Conservation (phyloP, 30 jellyfish, hydroid and myxozoan species). For the Phacellophora camtschatica region DNA sequence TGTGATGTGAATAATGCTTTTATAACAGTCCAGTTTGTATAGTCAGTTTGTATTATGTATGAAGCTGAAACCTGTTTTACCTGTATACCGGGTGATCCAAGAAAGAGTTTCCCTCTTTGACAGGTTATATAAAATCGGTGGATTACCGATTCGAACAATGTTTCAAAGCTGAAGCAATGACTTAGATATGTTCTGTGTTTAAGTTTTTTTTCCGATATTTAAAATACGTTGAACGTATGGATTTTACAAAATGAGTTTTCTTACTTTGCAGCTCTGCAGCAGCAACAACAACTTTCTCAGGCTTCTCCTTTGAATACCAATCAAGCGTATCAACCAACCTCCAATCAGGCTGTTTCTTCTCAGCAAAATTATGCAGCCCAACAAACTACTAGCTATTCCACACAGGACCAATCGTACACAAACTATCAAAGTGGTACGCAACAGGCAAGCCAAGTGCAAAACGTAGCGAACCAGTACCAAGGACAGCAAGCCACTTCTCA, state of each 20-base stretch:
- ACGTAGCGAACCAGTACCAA: neutral
- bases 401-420: neutral
- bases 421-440: neutral
- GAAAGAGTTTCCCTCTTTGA: too few species aligned
- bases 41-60: too few species aligned
- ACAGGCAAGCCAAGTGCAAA: neutral
- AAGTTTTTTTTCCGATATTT: too few species aligned
- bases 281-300: slow-evolving; percentile 15
- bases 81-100: too few species aligned
- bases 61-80: too few species aligned
- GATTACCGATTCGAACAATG: too few species aligned
- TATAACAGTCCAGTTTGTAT: too few species aligned
- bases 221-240: too few species aligned
- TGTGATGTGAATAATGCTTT: too few species aligned
- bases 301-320: slow-evolving; percentile 33
- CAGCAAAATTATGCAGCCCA: slow-evolving; percentile 25
- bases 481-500: neutral
- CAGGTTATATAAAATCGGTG: too few species aligned
- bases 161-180: too few species aligned
- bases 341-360: slow-evolving; percentile 23
- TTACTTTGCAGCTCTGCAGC: slow-evolving; percentile 18
- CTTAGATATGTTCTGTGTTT: too few species aligned
- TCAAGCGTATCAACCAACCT: slow-evolving; percentile 40
- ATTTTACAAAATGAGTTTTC: neutral
- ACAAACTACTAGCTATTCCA: neutral